Evolutionary conservation across 2,797 vertebrate genomes (phyloP).

Genomic region (Gymnopithys bicolor): DNA sequence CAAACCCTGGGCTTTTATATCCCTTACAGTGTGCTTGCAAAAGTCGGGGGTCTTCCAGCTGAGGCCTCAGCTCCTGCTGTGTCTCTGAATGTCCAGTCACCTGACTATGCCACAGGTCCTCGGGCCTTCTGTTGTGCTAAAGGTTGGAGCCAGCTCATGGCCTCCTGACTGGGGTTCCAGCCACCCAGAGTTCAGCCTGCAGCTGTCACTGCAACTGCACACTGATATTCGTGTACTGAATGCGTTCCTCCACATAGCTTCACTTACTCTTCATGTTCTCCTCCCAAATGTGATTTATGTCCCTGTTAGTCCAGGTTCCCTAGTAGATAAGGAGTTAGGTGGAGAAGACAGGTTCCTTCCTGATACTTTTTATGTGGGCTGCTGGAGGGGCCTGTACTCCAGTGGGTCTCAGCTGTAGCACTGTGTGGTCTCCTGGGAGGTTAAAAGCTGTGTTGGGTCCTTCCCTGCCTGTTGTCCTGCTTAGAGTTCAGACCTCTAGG

Average conservation of each 20-base stretch:
- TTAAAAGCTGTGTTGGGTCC: neutral
- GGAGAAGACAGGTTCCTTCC: neutral
- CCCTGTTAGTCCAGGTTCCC: neutral
- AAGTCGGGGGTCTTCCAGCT: neutral
- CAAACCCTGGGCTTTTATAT: neutral
- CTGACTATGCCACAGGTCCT: neutral
- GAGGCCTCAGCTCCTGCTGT: neutral
- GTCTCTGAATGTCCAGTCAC: neutral
- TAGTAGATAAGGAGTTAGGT: neutral
- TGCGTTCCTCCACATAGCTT: neutral
- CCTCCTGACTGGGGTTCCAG: neutral
- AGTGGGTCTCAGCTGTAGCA: neutral
- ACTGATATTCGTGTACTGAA: neutral
- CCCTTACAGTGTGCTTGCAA: rapidly evolving
- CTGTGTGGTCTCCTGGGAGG: neutral
- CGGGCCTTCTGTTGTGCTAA: neutral
- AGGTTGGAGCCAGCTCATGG: neutral
- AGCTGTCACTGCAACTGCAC: neutral
- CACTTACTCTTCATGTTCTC: neutral
- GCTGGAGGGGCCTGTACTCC: neutral
- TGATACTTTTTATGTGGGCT: neutral
- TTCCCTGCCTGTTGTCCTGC: neutral
- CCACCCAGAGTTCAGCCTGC: neutral
- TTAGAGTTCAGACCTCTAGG: neutral
- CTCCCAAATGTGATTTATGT: neutral